A percentile compares a stretch with the other conserved stretches of the same genome.
Evolutionary conservation across 2,888 invertebrate genomes (phyloP).

Genomic region (Sinelater perroti): DNA sequence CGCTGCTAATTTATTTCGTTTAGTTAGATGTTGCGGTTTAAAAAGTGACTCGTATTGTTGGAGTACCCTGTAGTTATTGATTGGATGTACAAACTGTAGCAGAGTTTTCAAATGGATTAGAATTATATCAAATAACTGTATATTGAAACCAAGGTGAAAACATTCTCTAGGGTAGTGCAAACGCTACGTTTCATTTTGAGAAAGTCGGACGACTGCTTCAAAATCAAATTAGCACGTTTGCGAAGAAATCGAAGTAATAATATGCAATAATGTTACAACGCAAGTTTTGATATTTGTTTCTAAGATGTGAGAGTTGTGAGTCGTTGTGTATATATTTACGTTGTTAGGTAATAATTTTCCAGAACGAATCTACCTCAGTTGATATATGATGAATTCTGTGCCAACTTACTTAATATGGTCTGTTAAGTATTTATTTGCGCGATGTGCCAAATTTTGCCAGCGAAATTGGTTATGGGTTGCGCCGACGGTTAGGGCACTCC

Average conservation of each 20-base stretch:
- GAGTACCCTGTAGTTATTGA: conserved; percentile 47
- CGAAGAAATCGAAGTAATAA: conserved; percentile 42
- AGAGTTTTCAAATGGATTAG: conserved; percentile 40
- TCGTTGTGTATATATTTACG: conserved; percentile 56
- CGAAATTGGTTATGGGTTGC: no score
- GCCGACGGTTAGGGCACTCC: conserved; percentile 30
- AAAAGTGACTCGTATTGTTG: conserved; percentile 20
- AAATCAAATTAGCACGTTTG: conserved; percentile 35
- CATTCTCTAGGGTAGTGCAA: conserved; percentile 38
- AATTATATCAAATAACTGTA: conserved; percentile 49
- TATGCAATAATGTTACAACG: conserved; percentile 60
- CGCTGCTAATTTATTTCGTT: neutral
- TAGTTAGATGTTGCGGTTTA: conserved; percentile 1
- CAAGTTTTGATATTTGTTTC: conserved; percentile 59
- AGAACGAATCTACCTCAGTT: conserved; percentile 62
- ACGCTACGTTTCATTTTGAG: conserved; percentile 33
- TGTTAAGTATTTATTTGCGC: conserved; percentile 34
- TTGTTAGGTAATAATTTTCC: conserved; percentile 57
- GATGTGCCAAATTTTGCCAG: conserved; percentile 40
- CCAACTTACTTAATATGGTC: conserved; percentile 40
- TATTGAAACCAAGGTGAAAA: conserved; percentile 42
- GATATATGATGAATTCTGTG: conserved; percentile 43
- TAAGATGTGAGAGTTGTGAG: conserved; percentile 51
- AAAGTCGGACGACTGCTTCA: conserved; percentile 20
- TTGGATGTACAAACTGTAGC: conserved; percentile 60